Percentiles rank a stretch among this genome's conserved stretches.
These are phyloP conservation scores for Embiotoca jacksoni DNA, from an alignment of 2,113 vertebrate species.

Conservation along the genomic window DNA sequence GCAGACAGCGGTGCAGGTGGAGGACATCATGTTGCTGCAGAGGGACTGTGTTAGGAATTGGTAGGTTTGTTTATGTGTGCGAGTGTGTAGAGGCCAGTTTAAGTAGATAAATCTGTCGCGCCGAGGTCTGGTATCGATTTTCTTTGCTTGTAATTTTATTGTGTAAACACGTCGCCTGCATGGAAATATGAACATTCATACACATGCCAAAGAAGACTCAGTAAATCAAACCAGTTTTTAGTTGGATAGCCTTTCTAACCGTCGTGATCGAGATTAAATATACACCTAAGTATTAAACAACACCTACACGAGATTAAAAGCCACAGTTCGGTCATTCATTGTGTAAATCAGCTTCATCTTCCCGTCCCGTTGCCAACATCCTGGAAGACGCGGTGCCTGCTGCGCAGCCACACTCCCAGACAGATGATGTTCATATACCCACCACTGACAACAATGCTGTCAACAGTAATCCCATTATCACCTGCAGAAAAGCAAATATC, in stretches of 20 bases:
- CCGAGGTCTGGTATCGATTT: constrained; percentile 46
- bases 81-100: constrained; percentile 14
- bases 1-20: neutral
- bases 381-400: neutral
- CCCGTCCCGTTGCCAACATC: neutral
- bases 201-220: neutral
- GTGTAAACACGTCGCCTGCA: neutral
- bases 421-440: constrained; percentile 48
- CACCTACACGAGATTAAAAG: neutral
- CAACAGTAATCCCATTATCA: constrained; percentile 75
- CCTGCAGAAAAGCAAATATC: constrained; percentile 64
- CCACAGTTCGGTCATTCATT: neutral
- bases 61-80: neutral
- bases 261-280: constrained; percentile 11
- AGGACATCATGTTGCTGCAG: neutral
- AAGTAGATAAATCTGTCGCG: constrained; percentile 21
- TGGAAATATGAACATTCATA: constrained; percentile 27
- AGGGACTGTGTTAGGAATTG: too few relatives aligned
- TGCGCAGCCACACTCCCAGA: constrained; percentile 17
- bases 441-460: constrained; percentile 57
- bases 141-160: constrained; percentile 16
- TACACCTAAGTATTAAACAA: neutral
- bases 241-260: neutral
- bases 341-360: neutral
- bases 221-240: constrained; percentile 1